Percentiles rank a stretch among this genome's conserved stretches.
Conservation (phyloP, 2,113 vertebrate species). For the Narcine bancroftii region DNA sequence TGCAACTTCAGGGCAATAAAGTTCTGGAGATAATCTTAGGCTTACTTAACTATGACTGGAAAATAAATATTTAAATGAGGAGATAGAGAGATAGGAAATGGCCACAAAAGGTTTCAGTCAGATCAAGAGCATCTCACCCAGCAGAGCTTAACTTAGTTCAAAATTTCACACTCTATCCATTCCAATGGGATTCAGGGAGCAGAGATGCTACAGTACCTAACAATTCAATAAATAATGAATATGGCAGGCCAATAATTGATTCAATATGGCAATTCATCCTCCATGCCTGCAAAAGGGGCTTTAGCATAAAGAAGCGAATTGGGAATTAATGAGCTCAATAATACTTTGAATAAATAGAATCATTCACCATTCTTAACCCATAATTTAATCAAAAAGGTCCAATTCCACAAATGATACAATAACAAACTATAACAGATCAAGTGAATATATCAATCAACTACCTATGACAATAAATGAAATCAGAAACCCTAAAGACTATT, state of each 20-base stretch:
- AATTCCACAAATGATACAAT: not conserved
- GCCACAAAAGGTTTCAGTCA: not conserved
- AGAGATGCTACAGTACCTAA: not conserved
- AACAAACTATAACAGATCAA: not conserved
- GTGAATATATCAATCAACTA: not conserved
- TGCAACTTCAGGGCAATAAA: not conserved
- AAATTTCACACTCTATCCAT: not conserved
- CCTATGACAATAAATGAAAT: not conserved
- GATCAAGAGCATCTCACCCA: not conserved
- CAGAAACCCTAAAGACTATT: not conserved
- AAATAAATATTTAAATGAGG: not conserved
- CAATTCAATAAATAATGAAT: constrained; percentile 10
- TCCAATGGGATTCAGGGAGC: not conserved
- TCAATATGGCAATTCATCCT: not conserved
- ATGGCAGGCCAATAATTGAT: not conserved
- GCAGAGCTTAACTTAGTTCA: not conserved
- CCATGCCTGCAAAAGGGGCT: not conserved
- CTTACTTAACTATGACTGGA: no score
- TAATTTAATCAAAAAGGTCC: no score
- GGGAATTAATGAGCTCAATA: constrained; percentile 23
- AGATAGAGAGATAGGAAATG: not conserved
- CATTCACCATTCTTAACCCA: not conserved
- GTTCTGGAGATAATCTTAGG: not conserved
- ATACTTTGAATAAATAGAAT: not conserved
- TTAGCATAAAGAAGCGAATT: not conserved